Conservation (phyloP, 2,113 vertebrate genomes). For the Hemiprocne comata region DNA sequence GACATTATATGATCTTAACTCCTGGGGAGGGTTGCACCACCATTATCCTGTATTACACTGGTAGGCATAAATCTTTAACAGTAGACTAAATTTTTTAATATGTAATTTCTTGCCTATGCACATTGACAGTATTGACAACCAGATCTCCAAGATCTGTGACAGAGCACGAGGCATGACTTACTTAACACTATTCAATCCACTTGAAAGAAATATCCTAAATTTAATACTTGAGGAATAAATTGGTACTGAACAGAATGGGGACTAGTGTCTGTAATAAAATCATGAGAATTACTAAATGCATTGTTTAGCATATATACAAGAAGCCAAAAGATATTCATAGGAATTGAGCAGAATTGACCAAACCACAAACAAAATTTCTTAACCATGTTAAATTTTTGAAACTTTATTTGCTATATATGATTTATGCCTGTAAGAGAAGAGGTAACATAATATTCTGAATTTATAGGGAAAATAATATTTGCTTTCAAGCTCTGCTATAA, state of each 20-base stretch:
- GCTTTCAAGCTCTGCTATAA: neutral
- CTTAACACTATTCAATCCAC: constrained; percentile 36
- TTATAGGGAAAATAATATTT: neutral
- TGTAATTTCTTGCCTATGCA: neutral
- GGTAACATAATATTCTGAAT: neutral
- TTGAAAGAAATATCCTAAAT: constrained; percentile 29
- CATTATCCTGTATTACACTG: neutral
- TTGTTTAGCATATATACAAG: neutral
- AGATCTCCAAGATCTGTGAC: constrained; percentile 14
- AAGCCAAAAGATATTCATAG: neutral
- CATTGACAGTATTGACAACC: constrained; percentile 44
- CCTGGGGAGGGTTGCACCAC: neutral
- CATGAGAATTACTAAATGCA: neutral
- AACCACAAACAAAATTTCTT: neutral
- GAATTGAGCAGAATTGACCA: neutral
- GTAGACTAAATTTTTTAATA: constrained; percentile 50
- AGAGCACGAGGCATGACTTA: neutral
- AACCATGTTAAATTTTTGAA: neutral
- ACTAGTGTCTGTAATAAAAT: neutral
- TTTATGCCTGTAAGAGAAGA: neutral
- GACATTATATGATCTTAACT: neutral
- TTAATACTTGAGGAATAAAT: neutral
- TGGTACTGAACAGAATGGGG: neutral
- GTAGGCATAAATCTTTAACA: constrained; percentile 20
- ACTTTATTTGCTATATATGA: neutral